These are phyloP conservation scores for Neoseiulus cucumeris DNA, from an alignment of 1,140 invertebrate genomes.

Conservation along the genomic window DNA sequence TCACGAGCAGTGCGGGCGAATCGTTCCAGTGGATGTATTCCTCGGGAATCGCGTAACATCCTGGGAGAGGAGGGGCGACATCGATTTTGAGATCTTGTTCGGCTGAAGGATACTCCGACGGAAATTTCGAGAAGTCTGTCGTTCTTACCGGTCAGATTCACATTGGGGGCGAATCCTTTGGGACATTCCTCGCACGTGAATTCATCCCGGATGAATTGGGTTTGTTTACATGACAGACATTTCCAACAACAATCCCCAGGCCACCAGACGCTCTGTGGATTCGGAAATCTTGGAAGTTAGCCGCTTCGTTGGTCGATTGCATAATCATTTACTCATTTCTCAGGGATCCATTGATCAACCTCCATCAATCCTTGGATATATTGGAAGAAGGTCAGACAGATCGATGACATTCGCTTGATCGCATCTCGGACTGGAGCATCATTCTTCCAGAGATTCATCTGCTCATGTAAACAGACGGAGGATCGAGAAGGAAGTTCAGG, in stretches of 20 bases:
- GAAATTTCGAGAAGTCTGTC: background rate
- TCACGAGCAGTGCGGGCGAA: constrained; percentile 36
- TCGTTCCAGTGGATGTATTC: constrained; percentile 39
- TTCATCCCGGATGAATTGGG: constrained; percentile 39
- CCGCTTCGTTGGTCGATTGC: too few relatives aligned
- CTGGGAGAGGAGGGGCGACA: constrained; percentile 24
- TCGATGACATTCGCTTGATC: too few relatives aligned
- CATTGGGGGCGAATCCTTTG: constrained; percentile 41
- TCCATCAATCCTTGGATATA: too few relatives aligned
- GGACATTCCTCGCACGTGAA: constrained; percentile 38
- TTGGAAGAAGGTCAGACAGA: too few relatives aligned
- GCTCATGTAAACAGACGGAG: too few relatives aligned
- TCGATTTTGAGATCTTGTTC: background rate
- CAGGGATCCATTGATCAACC: too few relatives aligned
- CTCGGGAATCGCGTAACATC: constrained; percentile 34
- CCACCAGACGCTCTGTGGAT: background rate
- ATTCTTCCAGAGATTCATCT: too few relatives aligned
- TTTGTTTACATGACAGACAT: constrained; percentile 40
- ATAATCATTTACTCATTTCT: too few relatives aligned
- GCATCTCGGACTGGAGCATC: too few relatives aligned
- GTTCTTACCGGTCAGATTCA: constrained; percentile 37
- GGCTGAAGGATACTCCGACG: background rate
- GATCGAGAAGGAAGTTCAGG: too few relatives aligned
- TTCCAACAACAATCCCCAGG: constrained; percentile 49
- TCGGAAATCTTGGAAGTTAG: too few relatives aligned